Percentiles rank a stretch among this genome's conserved stretches.
Conservation (phyloP, 2,797 vertebrate species). For the Galago senegalensis region DNA sequence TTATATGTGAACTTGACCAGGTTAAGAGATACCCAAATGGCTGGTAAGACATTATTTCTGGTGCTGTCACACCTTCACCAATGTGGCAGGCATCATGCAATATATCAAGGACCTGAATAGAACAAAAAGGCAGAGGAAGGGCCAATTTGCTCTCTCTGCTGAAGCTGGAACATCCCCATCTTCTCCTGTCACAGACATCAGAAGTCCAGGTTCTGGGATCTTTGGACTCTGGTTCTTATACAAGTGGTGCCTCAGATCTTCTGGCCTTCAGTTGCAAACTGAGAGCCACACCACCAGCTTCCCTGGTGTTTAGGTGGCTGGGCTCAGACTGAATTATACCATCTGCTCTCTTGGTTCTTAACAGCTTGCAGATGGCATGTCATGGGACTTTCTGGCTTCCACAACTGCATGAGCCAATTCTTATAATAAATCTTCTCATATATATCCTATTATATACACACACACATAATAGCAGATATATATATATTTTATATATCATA, state of each 20-base stretch:
- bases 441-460: too few relatives aligned
- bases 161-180: not conserved
- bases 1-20: not conserved
- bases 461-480: too few relatives aligned
- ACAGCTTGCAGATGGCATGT: not conserved
- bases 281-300: not conserved
- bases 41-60: not conserved
- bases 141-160: not conserved
- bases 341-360: not conserved
- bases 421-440: not conserved
- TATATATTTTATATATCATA: too few relatives aligned
- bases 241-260: not conserved
- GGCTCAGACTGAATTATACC: not conserved
- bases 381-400: not conserved
- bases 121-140: not conserved
- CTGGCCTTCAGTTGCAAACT: not conserved
- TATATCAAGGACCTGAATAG: not conserved
- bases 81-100: not conserved
- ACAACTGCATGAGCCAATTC: not conserved
- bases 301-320: not conserved
- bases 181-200: not conserved
- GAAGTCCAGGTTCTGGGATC: too few relatives aligned
- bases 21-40: not conserved
- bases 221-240: not conserved
- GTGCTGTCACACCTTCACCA: not conserved